These are phyloP conservation scores for Ageneiosus marmoratus DNA, from an alignment of 2,113 vertebrate species.

Conservation along the genomic window DNA sequence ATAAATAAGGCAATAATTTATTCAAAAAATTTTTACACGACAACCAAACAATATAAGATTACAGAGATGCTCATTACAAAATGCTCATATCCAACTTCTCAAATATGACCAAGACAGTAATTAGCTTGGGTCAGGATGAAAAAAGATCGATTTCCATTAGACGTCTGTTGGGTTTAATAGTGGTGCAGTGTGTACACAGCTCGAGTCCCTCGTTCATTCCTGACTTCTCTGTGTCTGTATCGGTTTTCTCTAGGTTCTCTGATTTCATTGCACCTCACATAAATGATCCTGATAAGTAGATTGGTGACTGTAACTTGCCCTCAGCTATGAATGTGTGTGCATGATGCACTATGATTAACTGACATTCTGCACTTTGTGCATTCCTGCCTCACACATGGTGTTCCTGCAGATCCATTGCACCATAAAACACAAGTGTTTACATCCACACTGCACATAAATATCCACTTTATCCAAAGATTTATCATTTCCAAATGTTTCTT, in stretches of 20 bases:
- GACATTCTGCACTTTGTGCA: not conserved
- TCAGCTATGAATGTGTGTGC: not conserved
- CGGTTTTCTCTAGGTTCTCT: not conserved
- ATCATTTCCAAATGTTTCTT: too few relatives aligned
- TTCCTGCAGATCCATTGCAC: not conserved
- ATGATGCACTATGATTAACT: not conserved
- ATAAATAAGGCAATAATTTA: not conserved
- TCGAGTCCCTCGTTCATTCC: not conserved
- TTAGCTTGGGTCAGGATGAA: not conserved
- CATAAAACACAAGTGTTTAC: not conserved
- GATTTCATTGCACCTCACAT: not conserved
- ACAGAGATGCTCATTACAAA: not conserved
- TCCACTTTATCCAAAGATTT: not conserved
- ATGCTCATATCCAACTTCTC: not conserved
- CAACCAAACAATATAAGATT: not conserved
- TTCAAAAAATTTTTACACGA: not conserved
- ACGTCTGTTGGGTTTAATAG: not conserved
- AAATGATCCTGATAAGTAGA: not conserved
- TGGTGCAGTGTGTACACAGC: not conserved
- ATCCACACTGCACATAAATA: not conserved
- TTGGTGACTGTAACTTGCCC: not conserved
- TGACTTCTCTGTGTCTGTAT: not conserved
- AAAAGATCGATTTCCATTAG: not conserved
- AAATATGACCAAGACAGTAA: not conserved
- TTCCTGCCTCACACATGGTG: not conserved